Conservation (phyloP, 2,797 vertebrate species). For the Leptodactylus fallax region DNA sequence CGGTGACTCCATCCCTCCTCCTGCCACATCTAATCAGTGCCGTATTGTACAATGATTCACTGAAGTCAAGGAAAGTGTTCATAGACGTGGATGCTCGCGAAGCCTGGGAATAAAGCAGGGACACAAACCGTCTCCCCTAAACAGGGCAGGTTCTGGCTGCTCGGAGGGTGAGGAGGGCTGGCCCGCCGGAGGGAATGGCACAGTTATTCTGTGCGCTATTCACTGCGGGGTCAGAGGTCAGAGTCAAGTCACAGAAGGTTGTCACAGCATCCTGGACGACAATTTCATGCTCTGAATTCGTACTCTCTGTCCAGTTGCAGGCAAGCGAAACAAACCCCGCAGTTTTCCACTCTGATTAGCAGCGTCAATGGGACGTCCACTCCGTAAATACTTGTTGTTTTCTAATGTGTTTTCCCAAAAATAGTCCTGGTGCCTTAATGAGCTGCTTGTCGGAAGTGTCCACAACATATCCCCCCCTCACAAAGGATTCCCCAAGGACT, state of each 20-base stretch:
- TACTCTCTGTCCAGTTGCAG: slow-evolving; percentile 52
- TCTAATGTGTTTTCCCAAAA: slow-evolving; percentile 53
- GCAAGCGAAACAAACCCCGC: slow-evolving; percentile 58
- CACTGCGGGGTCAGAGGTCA: slow-evolving; percentile 53
- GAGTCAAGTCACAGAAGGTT: slow-evolving; percentile 62
- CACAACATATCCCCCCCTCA: slow-evolving; percentile 29
- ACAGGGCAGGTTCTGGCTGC: slow-evolving; percentile 18
- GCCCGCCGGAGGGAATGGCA: slow-evolving; percentile 34
- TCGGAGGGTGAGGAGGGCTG: slow-evolving; percentile 34
- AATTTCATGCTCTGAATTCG: slow-evolving; percentile 62
- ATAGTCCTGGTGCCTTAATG: slow-evolving; percentile 50
- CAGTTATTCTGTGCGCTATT: slow-evolving; percentile 48
- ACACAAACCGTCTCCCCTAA: slow-evolving; percentile 11
- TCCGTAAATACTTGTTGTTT: slow-evolving; percentile 56
- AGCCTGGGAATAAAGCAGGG: slow-evolving; percentile 49
- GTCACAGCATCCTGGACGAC: slow-evolving; percentile 52
- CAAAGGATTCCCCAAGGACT: not conserved
- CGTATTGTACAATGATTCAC: slow-evolving; percentile 36
- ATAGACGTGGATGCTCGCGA: not conserved
- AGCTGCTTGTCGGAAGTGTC: slow-evolving; percentile 57
- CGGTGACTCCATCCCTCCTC: not conserved
- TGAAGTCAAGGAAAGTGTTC: slow-evolving; percentile 16
- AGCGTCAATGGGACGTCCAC: slow-evolving; percentile 53
- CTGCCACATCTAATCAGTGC: slow-evolving; percentile 50
- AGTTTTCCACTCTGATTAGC: slow-evolving; percentile 64